Evolutionary conservation across 2,888 invertebrate species (phyloP).

Genomic region (Drosophila hamatofila): DNA sequence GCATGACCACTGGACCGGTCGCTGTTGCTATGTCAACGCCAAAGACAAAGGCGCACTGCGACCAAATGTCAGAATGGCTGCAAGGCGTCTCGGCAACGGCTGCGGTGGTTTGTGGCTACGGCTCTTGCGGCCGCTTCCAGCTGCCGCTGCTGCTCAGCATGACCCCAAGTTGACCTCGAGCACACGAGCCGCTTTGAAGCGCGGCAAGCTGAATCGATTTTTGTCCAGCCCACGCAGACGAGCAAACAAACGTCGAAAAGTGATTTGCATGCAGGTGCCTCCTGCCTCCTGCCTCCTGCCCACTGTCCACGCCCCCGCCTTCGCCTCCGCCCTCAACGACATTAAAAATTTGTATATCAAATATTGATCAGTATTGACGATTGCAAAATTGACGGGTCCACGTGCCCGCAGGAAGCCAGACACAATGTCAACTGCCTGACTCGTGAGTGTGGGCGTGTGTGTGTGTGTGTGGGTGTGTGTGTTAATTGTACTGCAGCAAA

Average conservation of each 20-base stretch:
- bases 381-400: slow-evolving; percentile 28
- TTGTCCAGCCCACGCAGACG: slow-evolving; percentile 27
- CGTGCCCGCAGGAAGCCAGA: slow-evolving; percentile 51
- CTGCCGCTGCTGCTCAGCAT: slow-evolving; percentile 28
- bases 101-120: slow-evolving; percentile 13
- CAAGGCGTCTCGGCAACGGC: slow-evolving; percentile 44
- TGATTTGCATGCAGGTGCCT: slow-evolving; percentile 30
- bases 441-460: slow-evolving; percentile 5
- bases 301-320: not conserved
- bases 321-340: slow-evolving; percentile 20
- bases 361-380: slow-evolving; percentile 72
- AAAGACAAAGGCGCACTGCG: slow-evolving; percentile 75
- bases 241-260: slow-evolving; percentile 8
- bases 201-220: slow-evolving; percentile 65
- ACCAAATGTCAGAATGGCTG: slow-evolving; percentile 74
- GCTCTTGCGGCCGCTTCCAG: not conserved
- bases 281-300: no score
- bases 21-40: slow-evolving; percentile 63
- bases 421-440: slow-evolving; percentile 47
- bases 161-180: slow-evolving; percentile 74
- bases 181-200: slow-evolving; percentile 42
- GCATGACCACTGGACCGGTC: slow-evolving; percentile 27
- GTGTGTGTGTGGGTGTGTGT: slow-evolving; percentile 10
- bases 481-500: slow-evolving; percentile 7
- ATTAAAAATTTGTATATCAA: slow-evolving; percentile 70